Percentiles rank a stretch among this genome's conserved stretches.
phyloP scores from a whole-genome alignment of 2,113 vertebrate species.

The Heloderma charlesbogerti region DNA sequence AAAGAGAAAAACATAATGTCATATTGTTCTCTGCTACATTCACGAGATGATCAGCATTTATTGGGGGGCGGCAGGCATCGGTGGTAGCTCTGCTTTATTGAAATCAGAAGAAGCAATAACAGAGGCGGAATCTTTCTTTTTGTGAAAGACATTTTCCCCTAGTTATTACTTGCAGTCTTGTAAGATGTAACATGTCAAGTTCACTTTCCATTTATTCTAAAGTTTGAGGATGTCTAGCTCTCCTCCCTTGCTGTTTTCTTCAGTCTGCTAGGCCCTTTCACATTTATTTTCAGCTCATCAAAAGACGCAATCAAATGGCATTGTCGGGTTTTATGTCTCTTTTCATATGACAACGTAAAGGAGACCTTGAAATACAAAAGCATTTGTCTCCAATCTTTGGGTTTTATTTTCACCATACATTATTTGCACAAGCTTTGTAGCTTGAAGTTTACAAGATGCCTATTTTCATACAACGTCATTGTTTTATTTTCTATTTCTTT shows the following conservation, averaged over 20 bases:
- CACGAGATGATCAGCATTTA: neutral
- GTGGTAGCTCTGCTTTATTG: conserved; percentile 3
- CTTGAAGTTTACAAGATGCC: neutral
- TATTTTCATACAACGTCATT: conserved; percentile 37
- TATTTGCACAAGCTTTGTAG: neutral
- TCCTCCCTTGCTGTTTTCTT: neutral
- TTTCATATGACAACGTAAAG: neutral
- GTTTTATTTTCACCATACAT: neutral
- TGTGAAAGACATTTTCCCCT: conserved; percentile 40
- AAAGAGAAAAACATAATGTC: neutral
- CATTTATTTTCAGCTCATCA: conserved; percentile 30
- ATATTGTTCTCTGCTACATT: neutral
- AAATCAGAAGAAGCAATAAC: conserved; percentile 26
- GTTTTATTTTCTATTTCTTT: conserved; percentile 25
- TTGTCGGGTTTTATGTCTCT: conserved; percentile 7
- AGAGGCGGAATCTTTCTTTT: neutral
- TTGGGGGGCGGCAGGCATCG: neutral
- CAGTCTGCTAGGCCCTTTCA: neutral
- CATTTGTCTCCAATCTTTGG: neutral
- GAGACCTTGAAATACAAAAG: conserved; percentile 17
- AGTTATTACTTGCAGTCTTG: conserved; percentile 14
- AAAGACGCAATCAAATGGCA: conserved; percentile 16
- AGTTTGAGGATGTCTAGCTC: neutral
- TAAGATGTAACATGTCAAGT: conserved; percentile 46
- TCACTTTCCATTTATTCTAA: conserved; percentile 13